Conservation (phyloP, 2,113 vertebrate genomes). For the Jacana jacana region DNA sequence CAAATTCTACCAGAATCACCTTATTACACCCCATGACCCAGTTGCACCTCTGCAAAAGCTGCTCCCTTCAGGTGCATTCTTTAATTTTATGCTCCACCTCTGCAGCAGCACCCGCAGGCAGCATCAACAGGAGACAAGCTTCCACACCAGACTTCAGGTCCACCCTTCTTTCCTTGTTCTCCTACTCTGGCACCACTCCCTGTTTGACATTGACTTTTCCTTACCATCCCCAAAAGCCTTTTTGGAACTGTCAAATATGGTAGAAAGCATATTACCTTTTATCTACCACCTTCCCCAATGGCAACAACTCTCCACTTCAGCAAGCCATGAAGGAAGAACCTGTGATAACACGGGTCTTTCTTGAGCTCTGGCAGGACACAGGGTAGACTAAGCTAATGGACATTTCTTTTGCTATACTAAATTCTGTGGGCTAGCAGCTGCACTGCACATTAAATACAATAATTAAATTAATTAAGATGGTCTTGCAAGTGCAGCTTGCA, state of each 20-base stretch:
- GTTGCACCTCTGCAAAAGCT: background rate
- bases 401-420: background rate
- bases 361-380: background rate
- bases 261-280: background rate
- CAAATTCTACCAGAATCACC: background rate
- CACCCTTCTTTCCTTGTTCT: background rate
- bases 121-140: background rate
- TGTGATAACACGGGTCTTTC: background rate
- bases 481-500: background rate
- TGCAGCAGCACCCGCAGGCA: background rate
- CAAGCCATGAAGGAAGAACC: background rate
- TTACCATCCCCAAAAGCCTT: background rate
- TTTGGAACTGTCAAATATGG: background rate
- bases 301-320: background rate
- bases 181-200: background rate
- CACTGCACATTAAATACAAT: background rate
- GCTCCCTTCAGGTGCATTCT: background rate
- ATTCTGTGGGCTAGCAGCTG: background rate
- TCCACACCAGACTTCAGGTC: accelerated
- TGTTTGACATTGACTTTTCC: background rate
- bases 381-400: background rate
- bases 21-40: background rate
- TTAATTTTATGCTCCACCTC: background rate
- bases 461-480: background rate
- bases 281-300: background rate